Evolutionary conservation across 2,888 invertebrate species (phyloP).

Genomic region (Cyrtodaria siliqua): DNA sequence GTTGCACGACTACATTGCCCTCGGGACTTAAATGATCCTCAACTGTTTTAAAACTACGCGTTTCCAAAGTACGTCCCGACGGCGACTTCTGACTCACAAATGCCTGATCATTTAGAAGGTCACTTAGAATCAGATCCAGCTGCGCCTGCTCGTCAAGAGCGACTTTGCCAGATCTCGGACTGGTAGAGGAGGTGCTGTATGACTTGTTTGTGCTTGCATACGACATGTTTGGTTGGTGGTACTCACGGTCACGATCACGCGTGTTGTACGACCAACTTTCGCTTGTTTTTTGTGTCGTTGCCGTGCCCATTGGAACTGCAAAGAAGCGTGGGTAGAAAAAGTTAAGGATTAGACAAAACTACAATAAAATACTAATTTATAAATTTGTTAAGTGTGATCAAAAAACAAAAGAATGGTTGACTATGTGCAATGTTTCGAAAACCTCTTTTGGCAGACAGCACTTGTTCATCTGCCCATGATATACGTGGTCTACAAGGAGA

Average conservation of each 20-base stretch:
- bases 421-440: too few relatives aligned
- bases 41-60: conserved; percentile 72
- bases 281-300: conserved; percentile 45
- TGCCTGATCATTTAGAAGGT: conserved; percentile 82
- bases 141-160: conserved; percentile 81
- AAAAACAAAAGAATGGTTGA: too few relatives aligned
- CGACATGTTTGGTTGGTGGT: conserved; percentile 47
- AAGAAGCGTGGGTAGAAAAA: conserved; percentile 2
- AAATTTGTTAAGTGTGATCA: too few relatives aligned
- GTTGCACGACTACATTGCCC: conserved; percentile 75
- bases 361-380: too few relatives aligned
- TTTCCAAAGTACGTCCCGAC: conserved; percentile 63
- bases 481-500: too few relatives aligned
- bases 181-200: conserved; percentile 47
- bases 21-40: conserved; percentile 73
- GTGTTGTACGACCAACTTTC: conserved; percentile 64
- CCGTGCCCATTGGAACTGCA: conserved; percentile 60
- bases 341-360: too few relatives aligned
- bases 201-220: conserved; percentile 52
- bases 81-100: conserved; percentile 71
- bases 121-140: conserved; percentile 84
- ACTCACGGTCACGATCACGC: conserved; percentile 48
- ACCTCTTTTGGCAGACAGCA: too few relatives aligned
- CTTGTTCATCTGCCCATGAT: too few relatives aligned
- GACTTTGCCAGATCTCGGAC: conserved; percentile 63